These are phyloP conservation scores for Pemphredon lugubris DNA, from an alignment of 2,888 invertebrate species.

Conservation along the genomic window DNA sequence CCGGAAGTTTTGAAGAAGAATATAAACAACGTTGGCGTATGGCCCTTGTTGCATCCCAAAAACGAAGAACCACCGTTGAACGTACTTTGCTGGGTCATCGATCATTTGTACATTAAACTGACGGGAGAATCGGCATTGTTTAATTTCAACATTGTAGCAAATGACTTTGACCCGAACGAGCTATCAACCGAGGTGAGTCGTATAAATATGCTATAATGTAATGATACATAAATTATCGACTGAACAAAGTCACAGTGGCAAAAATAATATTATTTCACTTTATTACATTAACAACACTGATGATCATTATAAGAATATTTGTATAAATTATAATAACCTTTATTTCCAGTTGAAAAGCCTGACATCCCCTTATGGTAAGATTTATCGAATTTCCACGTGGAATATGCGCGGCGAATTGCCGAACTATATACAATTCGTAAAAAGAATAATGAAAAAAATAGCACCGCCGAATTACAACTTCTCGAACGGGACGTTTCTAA, in stretches of 20 bases:
- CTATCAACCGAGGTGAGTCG: neutral
- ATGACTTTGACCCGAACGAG: neutral
- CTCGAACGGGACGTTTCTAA: neutral
- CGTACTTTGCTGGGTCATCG: neutral
- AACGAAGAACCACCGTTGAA: neutral
- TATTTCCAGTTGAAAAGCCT: neutral
- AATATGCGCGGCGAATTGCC: neutral
- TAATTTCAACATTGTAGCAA: neutral
- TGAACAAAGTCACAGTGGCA: too few relatives aligned
- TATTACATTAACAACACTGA: too few relatives aligned
- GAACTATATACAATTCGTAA: neutral
- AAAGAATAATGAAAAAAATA: neutral
- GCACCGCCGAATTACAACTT: neutral
- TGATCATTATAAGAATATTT: too few relatives aligned
- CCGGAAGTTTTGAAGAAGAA: too few relatives aligned
- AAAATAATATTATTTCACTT: too few relatives aligned
- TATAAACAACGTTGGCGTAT: neutral
- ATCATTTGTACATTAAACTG: neutral
- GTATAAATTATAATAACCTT: too few relatives aligned
- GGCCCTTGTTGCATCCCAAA: neutral
- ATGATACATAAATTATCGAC: too few relatives aligned
- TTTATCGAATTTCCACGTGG: neutral
- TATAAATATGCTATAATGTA: neutral
- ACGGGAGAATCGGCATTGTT: constrained; percentile 2
- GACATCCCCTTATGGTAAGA: neutral